Evolutionary conservation across 2,797 vertebrate genomes (phyloP), one percentile per base, ranked within the genome.

Genomic region (Anguilla megastoma): DNA sequence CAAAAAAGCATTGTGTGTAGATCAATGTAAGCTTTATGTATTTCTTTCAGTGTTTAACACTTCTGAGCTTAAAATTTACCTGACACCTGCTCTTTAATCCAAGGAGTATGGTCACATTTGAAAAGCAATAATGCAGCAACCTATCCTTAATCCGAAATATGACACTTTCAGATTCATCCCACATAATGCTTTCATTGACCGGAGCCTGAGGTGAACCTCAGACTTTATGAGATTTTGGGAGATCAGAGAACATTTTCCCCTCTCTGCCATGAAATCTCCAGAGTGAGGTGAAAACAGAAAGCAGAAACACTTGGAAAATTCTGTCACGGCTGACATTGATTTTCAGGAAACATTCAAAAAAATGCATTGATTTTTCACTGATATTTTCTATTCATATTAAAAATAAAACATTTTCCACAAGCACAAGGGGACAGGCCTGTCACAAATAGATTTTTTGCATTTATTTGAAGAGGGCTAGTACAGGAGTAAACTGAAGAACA

Each of bases 101-200:
- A 71, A 27, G 66, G 24, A 27, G 66, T 7, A 27, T 8, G 7
- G 1, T 4, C 9, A 71, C n/a, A 71, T 71, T 71, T 71, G 66
- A 71, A 71, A 71, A 27, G 50, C 50, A 52, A 52, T 52, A 52
- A 52, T 52, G 10, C 24, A n/a, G 7, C 10, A 71, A 9, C 24
- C 18, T 21, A n/a, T 21, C 24, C 24, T 27, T 27, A n/a, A 27
- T 71, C n/a, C 8, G 27, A 71, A 27, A 8, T 71, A 27, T 45
- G 36, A 86, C 27, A 45, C 63, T 27, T 71, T 45, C 66, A n/a
- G 66, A 86, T 74, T 76, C 85, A 74, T 54, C 66, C 66, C 50
- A 66, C 48, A 86, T 54, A 74, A 76, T 50, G 71, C 66, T 76
- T 54, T 71, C 85, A 74, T 18, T 18, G 66, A 52, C 66, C n/a